Base-by-base conservation (phyloP, 2,797 vertebrate species). In the Eleutherodactylus coqui region DNA sequence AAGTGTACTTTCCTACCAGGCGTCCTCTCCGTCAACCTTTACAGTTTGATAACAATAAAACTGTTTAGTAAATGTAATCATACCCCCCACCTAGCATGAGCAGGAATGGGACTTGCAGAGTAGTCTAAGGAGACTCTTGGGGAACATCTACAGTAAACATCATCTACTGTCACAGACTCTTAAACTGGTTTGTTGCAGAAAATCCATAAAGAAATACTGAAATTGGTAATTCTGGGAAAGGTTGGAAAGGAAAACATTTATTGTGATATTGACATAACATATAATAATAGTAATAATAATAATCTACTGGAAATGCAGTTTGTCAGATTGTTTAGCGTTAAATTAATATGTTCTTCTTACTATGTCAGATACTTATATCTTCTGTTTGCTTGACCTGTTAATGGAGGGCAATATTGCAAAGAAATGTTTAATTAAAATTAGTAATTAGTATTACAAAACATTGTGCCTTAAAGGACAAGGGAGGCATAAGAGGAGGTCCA, bases 371-470 rank as follows among this genome's bases (percentile, higher is more conserved):
- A n/a, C 81, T 79, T 75, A 72, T 38, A 89, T 90, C 91, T 92
- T 88, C 90, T 91, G 85, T 93, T 93, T 92, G 90, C 90, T 81
- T 92, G 92, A 93, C 91, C 91, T 91, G 87, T 90, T 92, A 93
- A 90, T 89, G 85, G 92, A 93, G 90, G 90, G 86, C 88, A 92
- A 90, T 89, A 92, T 93, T 90, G 89, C 91, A 91, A 91, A 93
- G 90, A 93, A 92, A 92, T 92, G 90, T 92, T 93, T 94, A 94
- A 94, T 94, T 95, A 94, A 91, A 91, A 91, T 91, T 90, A 91
- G 88, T 90, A 92, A 93, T 93, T 93, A 91, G 89, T 91, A 87
- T 91, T 93, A 93, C 88, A 93, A 93, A 93, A 91, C 83, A 92
- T 86, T 86, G 84, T 90, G 90, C 85, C 89, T 91, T 90, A 90